phyloP scores from a whole-genome alignment of 2,888 invertebrate genomes.

The Agrypnus murinus region DNA sequence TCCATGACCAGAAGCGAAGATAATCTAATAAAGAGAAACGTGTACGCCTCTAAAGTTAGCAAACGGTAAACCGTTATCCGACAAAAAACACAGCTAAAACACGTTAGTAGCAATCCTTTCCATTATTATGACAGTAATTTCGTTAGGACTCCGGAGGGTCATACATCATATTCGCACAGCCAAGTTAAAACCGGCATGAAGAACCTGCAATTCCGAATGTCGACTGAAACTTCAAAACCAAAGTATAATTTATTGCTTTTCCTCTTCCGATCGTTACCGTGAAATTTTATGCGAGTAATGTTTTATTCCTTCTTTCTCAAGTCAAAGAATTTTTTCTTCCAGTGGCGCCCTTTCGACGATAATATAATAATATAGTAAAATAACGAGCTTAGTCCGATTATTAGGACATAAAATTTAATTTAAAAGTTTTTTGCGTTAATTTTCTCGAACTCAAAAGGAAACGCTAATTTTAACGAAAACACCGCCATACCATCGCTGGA shows the following conservation, averaged over 20 bases:
- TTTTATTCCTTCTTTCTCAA: background rate
- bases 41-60: constrained; percentile 50
- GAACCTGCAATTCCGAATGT: constrained; percentile 40
- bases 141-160: constrained; percentile 58
- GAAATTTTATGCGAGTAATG: constrained; percentile 5
- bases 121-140: constrained; percentile 64
- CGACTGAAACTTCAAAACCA: constrained; percentile 32
- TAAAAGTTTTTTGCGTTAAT: background rate
- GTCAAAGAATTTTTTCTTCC: background rate
- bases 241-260: constrained; percentile 26
- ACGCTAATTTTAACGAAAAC: background rate
- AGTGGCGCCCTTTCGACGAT: background rate
- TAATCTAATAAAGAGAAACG: constrained; percentile 36
- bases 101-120: constrained; percentile 62
- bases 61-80: constrained; percentile 47
- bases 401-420: background rate
- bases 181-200: constrained; percentile 40
- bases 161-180: constrained; percentile 61
- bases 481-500: constrained; percentile 14
- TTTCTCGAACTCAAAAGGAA: too few relatives aligned
- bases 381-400: too few relatives aligned
- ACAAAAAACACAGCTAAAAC: constrained; percentile 62
- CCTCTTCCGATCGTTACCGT: constrained; percentile 25
- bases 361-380: background rate
- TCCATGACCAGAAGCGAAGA: constrained; percentile 36